Conservation (phyloP, 2,797 vertebrate genomes). For the Urocyon cinereoargenteus region DNA sequence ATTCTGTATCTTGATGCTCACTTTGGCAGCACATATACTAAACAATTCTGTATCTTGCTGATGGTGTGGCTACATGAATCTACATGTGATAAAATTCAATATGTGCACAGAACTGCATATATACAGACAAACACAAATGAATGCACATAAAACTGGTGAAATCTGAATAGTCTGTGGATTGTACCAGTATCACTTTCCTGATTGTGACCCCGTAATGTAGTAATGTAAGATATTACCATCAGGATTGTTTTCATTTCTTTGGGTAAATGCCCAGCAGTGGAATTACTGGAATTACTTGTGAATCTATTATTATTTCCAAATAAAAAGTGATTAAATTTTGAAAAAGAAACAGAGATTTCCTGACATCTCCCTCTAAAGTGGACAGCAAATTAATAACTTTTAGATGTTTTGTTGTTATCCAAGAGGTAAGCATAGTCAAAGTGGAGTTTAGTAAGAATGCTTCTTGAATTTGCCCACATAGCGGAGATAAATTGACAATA, state of each 20-base stretch:
- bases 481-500: not conserved
- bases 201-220: not conserved
- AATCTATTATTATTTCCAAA: slow-evolving; percentile 43
- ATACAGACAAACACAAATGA: not conserved
- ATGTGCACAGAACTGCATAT: not conserved
- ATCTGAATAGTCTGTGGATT: not conserved
- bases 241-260: not conserved
- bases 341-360: not conserved
- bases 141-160: not conserved
- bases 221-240: not conserved
- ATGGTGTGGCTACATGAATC: not conserved
- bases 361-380: not conserved
- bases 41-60: not conserved
- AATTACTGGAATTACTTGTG: not conserved
- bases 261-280: not conserved
- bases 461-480: not conserved
- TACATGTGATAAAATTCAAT: not conserved
- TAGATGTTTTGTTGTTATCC: not conserved
- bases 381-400: not conserved
- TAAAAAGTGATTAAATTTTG: not conserved
- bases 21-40: no score
- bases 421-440: not conserved
- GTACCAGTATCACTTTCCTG: not conserved
- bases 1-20: not conserved
- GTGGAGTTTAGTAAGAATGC: not conserved